Conservation (phyloP, 2,888 invertebrate species). For the Apoda limacodes region DNA sequence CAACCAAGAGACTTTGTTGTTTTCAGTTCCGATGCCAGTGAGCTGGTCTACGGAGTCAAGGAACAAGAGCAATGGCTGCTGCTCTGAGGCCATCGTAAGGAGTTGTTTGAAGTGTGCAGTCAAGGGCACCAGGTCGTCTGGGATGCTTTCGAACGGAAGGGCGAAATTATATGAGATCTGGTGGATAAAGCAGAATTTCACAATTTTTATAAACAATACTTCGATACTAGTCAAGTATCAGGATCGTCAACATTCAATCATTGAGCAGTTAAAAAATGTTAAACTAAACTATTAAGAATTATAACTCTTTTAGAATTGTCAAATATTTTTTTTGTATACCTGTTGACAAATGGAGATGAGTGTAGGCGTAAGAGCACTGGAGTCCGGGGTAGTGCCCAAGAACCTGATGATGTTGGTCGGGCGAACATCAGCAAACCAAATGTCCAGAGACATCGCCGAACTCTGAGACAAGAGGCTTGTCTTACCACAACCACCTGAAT, state of each 20-base stretch:
- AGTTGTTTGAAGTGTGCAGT: slow-evolving; percentile 97
- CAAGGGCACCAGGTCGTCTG: slow-evolving; percentile 94
- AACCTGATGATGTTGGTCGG: slow-evolving; percentile 93
- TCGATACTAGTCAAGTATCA: no score
- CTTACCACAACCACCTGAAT: slow-evolving; percentile 91
- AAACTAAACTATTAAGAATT: no score
- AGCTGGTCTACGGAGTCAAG: slow-evolving; percentile 97
- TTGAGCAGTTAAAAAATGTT: no score
- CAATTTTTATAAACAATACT: no score
- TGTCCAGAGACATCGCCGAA: slow-evolving; percentile 81
- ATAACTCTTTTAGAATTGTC: not conserved
- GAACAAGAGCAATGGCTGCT: slow-evolving; percentile 90
- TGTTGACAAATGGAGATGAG: slow-evolving; percentile 96
- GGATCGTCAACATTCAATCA: no score
- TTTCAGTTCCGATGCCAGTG: slow-evolving; percentile 89
- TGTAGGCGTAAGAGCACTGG: slow-evolving; percentile 93
- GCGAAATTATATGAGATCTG: slow-evolving; percentile 93
- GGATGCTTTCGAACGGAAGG: slow-evolving; percentile 92
- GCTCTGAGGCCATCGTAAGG: slow-evolving; percentile 81
- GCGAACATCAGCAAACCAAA: slow-evolving; percentile 79
- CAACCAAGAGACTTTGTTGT: slow-evolving; percentile 96
- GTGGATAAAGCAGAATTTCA: no score
- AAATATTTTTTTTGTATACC: slow-evolving; percentile 65
- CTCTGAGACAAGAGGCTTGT: slow-evolving; percentile 95
- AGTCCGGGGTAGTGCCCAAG: slow-evolving; percentile 97